These are phyloP conservation scores for Sitta carolinensis DNA, from an alignment of 2,797 vertebrate genomes.

Conservation along the genomic window DNA sequence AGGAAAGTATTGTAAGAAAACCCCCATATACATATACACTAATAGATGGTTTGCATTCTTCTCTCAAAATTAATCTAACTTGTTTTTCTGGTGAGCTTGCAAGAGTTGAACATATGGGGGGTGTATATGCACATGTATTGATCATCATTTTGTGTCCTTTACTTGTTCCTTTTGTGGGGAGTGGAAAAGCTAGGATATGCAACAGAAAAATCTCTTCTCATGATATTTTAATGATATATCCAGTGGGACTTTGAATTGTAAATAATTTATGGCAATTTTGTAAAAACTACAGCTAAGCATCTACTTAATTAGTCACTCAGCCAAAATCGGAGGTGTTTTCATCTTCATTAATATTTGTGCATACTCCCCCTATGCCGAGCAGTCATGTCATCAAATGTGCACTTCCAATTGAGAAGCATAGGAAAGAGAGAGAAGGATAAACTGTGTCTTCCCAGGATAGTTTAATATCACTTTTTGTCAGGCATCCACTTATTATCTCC, in stretches of 20 bases:
- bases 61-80: background rate
- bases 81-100: background rate
- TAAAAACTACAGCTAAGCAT: background rate
- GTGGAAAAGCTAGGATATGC: background rate
- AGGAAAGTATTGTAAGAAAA: background rate
- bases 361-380: background rate
- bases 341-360: background rate
- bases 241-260: background rate
- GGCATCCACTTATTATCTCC: background rate
- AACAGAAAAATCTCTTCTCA: background rate
- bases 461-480: background rate
- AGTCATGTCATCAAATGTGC: background rate
- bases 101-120: background rate
- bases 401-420: background rate
- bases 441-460: background rate
- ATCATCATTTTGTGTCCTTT: background rate
- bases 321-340: background rate
- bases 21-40: background rate
- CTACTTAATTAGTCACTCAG: background rate
- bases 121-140: background rate
- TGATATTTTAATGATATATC: background rate
- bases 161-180: background rate
- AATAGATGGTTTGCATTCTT: background rate
- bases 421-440: background rate
- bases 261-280: background rate